Evolutionary conservation across 1,140 invertebrate species (phyloP).

Genomic region (Gerris buenoi): DNA sequence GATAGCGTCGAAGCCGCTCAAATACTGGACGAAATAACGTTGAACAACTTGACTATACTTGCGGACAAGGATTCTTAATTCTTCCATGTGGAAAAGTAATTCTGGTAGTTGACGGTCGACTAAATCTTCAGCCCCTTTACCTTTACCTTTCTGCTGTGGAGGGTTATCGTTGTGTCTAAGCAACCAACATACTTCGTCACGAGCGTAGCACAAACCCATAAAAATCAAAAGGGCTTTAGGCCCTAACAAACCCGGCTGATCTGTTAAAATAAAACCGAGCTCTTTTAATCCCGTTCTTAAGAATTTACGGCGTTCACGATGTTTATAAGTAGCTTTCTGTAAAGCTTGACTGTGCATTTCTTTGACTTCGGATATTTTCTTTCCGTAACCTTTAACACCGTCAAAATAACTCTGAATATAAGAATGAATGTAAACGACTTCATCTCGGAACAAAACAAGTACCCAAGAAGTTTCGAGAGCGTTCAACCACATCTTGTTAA

Average conservation of each 20-base stretch:
- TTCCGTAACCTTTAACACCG: slow-evolving; percentile 84
- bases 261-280: slow-evolving; percentile 83
- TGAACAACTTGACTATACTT: slow-evolving; percentile 96
- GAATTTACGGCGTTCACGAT: slow-evolving; percentile 91
- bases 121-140: slow-evolving; percentile 72
- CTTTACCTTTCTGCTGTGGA: slow-evolving; percentile 68
- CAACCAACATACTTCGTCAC: slow-evolving; percentile 96
- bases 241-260: slow-evolving; percentile 92
- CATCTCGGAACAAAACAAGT: slow-evolving; percentile 86
- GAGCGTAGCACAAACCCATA: slow-evolving; percentile 83
- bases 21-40: slow-evolving; percentile 92
- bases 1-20: slow-evolving; percentile 88
- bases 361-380: slow-evolving; percentile 83
- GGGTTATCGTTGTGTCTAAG: slow-evolving; percentile 91
- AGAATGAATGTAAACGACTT: slow-evolving; percentile 88
- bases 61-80: slow-evolving; percentile 73
- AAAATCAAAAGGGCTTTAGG: slow-evolving; percentile 88
- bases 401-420: slow-evolving; percentile 91
- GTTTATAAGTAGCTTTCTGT: slow-evolving; percentile 73
- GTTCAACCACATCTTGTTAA: slow-evolving; percentile 77
- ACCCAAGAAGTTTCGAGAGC: slow-evolving; percentile 90
- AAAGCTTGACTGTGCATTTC: slow-evolving; percentile 81
- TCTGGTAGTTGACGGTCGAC: slow-evolving; percentile 91
- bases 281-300: slow-evolving; percentile 89
- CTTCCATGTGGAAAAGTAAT: slow-evolving; percentile 94